Base-by-base conservation (phyloP, 2,797 vertebrate genomes). In the Micrastur ruficollis region DNA sequence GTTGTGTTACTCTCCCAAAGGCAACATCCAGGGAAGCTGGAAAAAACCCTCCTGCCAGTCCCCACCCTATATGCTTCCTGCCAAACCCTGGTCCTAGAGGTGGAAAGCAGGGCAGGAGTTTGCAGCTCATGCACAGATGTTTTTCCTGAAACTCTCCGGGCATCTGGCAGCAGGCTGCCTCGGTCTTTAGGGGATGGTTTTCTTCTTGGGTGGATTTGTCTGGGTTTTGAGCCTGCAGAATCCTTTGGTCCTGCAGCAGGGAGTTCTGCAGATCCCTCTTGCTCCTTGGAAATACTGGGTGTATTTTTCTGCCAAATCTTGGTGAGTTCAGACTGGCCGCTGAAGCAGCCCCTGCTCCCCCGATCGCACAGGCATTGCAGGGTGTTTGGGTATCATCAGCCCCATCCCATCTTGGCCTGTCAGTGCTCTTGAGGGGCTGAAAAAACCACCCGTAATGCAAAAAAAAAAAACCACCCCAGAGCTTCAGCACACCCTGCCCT, bases 401-500 rank as follows among this genome's bases (percentile, higher is more conserved):
- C 27, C 38, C 63, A 11, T 47, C 74, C 84, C 72, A 4, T 6
- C 50, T 55, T 10, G 46, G 20, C 29, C 6, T 4, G 3, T 34
- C 59, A 12, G 12, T 1, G 1, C 19, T 20, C 26, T 29, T 2
- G 7, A 49, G 12, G 21, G 16, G 22, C 40, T 8, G 13, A 9
- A 49, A 46, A 5, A 3, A 2, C 15, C 52, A 44, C 21, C 12
- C 4, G 2, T 15, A 34, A 53, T 1, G 27, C 34, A 16, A 55
- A 81, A 19, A 55, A 26, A 59, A 38, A 46, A 4, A 55, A 42
- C 5, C 25, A 36, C 36, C 36, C 16, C 32, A 20, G 36, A 47
- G 87, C 89, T 86, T 52, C 75, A 58, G 72, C 85, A 75, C 47
- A n/a, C 22, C 63, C 59, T 93, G 88, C 85, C 90, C 92, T 82